Evolutionary conservation across 2,113 vertebrate species (phyloP).

Genomic region (Chloroceryle aenea): DNA sequence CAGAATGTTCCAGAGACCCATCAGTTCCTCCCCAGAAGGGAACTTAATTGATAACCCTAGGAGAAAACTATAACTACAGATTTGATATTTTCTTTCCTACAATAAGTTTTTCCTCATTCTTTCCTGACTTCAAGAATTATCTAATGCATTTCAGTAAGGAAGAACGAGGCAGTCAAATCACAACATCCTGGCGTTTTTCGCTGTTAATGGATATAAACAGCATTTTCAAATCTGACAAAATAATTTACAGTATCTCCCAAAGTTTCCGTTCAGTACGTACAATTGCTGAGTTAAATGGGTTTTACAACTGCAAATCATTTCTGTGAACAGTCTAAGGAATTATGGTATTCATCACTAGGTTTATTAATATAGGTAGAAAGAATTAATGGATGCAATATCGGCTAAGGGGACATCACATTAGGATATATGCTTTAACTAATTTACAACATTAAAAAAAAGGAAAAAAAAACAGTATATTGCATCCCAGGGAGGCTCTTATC

Average conservation of each 20-base stretch:
- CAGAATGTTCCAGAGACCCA: background rate
- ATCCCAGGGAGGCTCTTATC: conserved; percentile 26
- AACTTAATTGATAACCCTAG: background rate
- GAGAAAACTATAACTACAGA: background rate
- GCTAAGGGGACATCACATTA: background rate
- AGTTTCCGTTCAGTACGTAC: background rate
- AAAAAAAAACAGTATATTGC: background rate
- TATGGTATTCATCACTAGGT: background rate
- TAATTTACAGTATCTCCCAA: conserved; percentile 4
- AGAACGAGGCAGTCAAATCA: conserved; percentile 22
- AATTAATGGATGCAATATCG: conserved; percentile 29
- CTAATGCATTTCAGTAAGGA: background rate
- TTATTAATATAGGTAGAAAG: conserved; percentile 27
- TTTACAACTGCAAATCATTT: conserved; percentile 38
- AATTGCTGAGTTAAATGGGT: background rate
- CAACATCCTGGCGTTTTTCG: background rate
- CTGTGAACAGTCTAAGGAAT: background rate
- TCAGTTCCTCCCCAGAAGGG: background rate
- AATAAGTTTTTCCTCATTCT: background rate
- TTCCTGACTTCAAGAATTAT: background rate
- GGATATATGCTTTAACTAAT: background rate
- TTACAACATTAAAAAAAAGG: background rate
- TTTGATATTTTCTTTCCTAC: background rate
- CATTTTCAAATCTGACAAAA: conserved; percentile 12
- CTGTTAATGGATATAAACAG: conserved; percentile 32